Conservation (phyloP, 2,113 vertebrate genomes). For the Camelus bactrianus region DNA sequence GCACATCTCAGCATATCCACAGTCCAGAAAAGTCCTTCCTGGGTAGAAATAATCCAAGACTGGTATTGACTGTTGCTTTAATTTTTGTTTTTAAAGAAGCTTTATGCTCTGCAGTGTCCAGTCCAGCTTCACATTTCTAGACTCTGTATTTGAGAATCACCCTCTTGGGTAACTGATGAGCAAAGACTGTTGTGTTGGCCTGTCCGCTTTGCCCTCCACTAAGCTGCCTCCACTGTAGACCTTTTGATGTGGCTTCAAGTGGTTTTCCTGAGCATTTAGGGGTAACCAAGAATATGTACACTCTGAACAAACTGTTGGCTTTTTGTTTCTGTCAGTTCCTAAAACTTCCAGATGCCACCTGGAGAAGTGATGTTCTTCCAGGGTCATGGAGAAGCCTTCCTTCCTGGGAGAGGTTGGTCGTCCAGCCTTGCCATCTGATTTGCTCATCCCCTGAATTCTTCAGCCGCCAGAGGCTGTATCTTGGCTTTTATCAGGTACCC, state of each 20-base stretch:
- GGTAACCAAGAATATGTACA: not conserved
- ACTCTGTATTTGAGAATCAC: not conserved
- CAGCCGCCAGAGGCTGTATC: not conserved
- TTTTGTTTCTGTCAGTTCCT: not conserved
- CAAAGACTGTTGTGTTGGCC: not conserved
- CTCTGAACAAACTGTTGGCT: not conserved
- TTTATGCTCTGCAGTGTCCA: slow-evolving; percentile 32
- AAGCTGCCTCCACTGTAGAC: not conserved
- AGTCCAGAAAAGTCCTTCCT: slow-evolving; percentile 52
- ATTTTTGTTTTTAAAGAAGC: not conserved
- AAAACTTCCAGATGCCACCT: not conserved
- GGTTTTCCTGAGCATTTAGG: not conserved
- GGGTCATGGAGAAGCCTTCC: not conserved
- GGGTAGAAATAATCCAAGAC: slow-evolving; percentile 33
- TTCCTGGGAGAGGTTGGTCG: not conserved
- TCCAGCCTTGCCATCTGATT: not conserved
- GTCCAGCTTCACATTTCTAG: not conserved
- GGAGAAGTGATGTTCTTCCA: not conserved
- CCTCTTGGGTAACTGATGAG: not conserved
- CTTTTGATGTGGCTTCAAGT: not conserved
- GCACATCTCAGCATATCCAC: slow-evolving; percentile 15
- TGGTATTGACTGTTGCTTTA: slow-evolving; percentile 41
- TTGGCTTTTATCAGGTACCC: not conserved
- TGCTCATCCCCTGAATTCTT: not conserved
- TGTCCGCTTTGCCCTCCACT: not conserved